Percentiles rank a stretch among this genome's conserved stretches.
Conservation (phyloP, 1,140 invertebrate genomes). For the Pachypeltis micranthus region DNA sequence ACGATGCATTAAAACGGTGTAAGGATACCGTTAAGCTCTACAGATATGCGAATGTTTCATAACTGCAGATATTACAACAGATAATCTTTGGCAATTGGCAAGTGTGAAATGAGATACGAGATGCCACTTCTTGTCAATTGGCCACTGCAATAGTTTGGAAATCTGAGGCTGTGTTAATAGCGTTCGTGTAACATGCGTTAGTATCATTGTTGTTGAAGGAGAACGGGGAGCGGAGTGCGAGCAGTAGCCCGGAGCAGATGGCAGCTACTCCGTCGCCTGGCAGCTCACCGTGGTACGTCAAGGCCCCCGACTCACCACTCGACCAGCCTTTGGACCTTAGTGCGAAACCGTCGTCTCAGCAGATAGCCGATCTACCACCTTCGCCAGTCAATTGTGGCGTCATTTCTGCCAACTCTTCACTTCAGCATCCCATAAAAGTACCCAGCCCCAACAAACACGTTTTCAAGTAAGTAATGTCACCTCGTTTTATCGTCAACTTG, state of each 20-base stretch:
- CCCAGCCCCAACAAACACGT: slow-evolving; percentile 44
- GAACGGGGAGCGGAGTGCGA: slow-evolving; percentile 48
- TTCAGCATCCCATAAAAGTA: slow-evolving; percentile 24
- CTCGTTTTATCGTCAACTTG: slow-evolving; percentile 1
- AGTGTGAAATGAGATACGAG: too few species aligned
- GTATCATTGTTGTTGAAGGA: slow-evolving; percentile 39
- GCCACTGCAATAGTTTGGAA: too few species aligned
- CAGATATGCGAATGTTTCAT: too few species aligned
- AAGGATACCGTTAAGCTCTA: too few species aligned
- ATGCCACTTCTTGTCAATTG: too few species aligned
- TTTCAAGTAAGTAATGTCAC: slow-evolving; percentile 49
- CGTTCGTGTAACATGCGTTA: too few species aligned
- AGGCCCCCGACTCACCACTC: slow-evolving; percentile 28
- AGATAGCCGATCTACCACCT: too few species aligned
- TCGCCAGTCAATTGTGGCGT: slow-evolving; percentile 28
- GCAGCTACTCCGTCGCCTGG: slow-evolving; percentile 31
- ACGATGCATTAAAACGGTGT: too few species aligned
- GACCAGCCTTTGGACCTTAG: slow-evolving; percentile 65
- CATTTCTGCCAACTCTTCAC: slow-evolving; percentile 27
- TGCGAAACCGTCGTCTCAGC: slow-evolving; percentile 40
- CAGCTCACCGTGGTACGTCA: slow-evolving; percentile 32
- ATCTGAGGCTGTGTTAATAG: too few species aligned
- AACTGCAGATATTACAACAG: too few species aligned
- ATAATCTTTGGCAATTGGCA: too few species aligned
- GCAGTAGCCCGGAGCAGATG: slow-evolving; percentile 37